Percentiles rank a stretch among this genome's conserved stretches.
Evolutionary conservation across 2,113 vertebrate genomes (phyloP).

Genomic region (Laticauda colubrina): DNA sequence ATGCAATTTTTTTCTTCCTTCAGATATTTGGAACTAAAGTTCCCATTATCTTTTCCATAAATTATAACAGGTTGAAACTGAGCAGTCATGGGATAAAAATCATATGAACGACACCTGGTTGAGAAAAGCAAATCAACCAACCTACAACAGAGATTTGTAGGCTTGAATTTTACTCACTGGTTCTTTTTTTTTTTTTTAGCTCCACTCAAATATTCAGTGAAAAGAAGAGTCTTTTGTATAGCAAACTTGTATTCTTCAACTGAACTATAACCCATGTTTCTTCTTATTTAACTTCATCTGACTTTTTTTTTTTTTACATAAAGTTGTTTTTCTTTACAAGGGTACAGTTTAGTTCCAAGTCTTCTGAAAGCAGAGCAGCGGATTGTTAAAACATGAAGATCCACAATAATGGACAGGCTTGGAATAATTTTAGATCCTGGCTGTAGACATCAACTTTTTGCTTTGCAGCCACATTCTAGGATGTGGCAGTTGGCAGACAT

Average conservation of each 20-base stretch:
- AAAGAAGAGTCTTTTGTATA: neutral
- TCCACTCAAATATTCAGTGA: no score
- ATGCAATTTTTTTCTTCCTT: neutral
- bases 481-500: neutral
- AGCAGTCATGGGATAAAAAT: neutral
- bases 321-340: neutral
- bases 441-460: neutral
- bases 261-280: neutral
- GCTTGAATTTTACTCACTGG: neutral
- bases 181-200: neutral
- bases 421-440: neutral
- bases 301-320: neutral
- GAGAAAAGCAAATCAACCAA: neutral
- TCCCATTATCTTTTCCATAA: neutral
- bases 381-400: neutral
- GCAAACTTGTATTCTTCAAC: neutral
- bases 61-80: neutral
- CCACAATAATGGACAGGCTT: neutral
- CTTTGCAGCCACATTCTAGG: slow-evolving; percentile 54
- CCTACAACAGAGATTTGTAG: neutral
- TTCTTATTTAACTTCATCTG: neutral
- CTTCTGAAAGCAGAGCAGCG: neutral
- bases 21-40: neutral
- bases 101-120: neutral
- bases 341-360: neutral